Conservation (phyloP, 53 echinoderm and acorn worm species). For the Holothuria scabra region DNA sequence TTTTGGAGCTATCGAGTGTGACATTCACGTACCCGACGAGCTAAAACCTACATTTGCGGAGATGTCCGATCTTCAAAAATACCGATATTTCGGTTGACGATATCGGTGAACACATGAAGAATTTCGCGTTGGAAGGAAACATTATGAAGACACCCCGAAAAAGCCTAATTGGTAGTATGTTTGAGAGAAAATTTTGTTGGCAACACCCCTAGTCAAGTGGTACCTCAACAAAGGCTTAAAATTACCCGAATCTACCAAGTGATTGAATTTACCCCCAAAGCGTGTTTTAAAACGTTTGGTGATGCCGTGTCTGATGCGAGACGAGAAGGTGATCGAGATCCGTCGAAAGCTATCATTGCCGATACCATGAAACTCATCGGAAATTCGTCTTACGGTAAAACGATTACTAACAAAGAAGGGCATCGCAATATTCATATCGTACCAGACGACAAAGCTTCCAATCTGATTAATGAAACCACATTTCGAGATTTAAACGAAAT, state of each 20-base stretch:
- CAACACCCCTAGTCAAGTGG: too few species aligned
- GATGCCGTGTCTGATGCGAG: too few species aligned
- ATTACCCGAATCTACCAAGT: conserved; percentile 36
- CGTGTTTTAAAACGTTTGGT: too few species aligned
- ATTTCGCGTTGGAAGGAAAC: conserved; percentile 6
- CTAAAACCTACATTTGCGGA: conserved; percentile 43
- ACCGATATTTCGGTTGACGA: conserved; percentile 33
- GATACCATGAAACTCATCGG: too few species aligned
- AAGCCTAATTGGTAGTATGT: conserved; percentile 53
- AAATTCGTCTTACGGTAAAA: conserved; percentile 68
- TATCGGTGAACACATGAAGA: conserved; percentile 52
- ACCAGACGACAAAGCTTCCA: too few species aligned
- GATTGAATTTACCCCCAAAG: not conserved
- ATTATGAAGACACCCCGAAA: conserved; percentile 23
- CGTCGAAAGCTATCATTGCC: conserved; percentile 49
- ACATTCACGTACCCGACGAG: conserved; percentile 50
- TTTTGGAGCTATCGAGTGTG: conserved; percentile 64
- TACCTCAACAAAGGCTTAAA: too few species aligned
- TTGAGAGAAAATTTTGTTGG: too few species aligned
- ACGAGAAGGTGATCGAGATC: conserved; percentile 47
- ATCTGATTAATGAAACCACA: not conserved
- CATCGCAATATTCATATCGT: too few species aligned
- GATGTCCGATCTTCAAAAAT: conserved; percentile 65
- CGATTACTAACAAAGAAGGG: conserved; percentile 63
- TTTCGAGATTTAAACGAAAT: conserved; percentile 51